Percentiles rank a stretch among this genome's conserved stretches.
Conservation (phyloP, 2,888 invertebrate genomes). For the Tetramorium bicarinatum region DNA sequence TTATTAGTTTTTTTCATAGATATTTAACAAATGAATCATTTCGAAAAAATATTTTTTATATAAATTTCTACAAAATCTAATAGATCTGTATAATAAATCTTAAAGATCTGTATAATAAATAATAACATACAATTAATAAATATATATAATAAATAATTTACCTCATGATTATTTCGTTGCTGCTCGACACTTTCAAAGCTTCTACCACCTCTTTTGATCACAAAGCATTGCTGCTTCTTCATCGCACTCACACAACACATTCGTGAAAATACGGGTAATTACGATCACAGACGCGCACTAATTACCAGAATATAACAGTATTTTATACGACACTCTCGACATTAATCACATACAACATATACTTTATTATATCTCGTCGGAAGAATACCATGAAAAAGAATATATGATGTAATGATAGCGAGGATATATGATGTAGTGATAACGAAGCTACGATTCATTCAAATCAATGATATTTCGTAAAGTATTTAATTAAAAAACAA, state of each 20-base stretch:
- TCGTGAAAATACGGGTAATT: slow-evolving; percentile 8
- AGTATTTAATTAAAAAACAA: background rate
- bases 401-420: background rate
- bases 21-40: background rate
- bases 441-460: background rate
- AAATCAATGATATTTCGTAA: background rate
- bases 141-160: background rate
- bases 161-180: background rate
- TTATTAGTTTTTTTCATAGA: background rate
- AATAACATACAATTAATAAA: background rate
- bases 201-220: background rate
- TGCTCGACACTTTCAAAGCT: background rate
- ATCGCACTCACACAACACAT: background rate
- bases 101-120: background rate
- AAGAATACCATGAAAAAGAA: background rate
- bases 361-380: slow-evolving; percentile 18
- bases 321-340: background rate
- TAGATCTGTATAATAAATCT: background rate
- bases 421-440: background rate
- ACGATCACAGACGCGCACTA: background rate
- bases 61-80: background rate
- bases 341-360: background rate
- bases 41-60: background rate
- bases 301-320: slow-evolving; percentile 14
- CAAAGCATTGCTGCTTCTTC: background rate